Evolutionary conservation across 2,113 vertebrate species (phyloP).

Genomic region (Lophochroa leadbeateri): DNA sequence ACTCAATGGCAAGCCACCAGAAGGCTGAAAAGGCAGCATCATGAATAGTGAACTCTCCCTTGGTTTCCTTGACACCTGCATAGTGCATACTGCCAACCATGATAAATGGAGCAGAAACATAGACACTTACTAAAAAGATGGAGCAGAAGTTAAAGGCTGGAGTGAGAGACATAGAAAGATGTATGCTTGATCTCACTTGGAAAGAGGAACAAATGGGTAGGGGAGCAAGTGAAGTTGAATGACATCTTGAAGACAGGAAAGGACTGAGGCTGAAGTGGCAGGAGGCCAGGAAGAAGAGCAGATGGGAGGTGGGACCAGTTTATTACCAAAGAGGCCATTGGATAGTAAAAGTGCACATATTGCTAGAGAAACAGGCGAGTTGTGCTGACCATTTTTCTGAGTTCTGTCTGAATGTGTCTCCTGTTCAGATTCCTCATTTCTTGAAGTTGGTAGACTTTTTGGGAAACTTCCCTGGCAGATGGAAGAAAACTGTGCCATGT

Average conservation of each 20-base stretch:
- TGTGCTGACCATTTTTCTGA: slow-evolving; percentile 38
- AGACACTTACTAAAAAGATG: slow-evolving; percentile 62
- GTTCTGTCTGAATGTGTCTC: slow-evolving; percentile 10
- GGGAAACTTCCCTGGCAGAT: slow-evolving; percentile 55
- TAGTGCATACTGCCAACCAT: slow-evolving; percentile 57
- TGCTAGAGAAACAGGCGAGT: slow-evolving; percentile 61
- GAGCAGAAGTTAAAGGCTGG: slow-evolving; percentile 56
- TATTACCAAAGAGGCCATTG: slow-evolving; percentile 65
- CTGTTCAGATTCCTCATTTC: background rate
- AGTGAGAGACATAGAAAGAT: slow-evolving; percentile 47
- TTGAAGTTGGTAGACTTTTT: slow-evolving; percentile 7
- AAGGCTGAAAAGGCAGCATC: slow-evolving; percentile 37
- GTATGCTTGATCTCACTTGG: slow-evolving; percentile 61
- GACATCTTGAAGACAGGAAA: slow-evolving; percentile 70
- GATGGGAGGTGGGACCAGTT: slow-evolving; percentile 73
- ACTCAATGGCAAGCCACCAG: background rate
- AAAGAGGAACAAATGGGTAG: slow-evolving; percentile 60
- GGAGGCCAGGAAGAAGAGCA: slow-evolving; percentile 71
- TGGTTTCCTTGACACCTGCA: slow-evolving; percentile 62
- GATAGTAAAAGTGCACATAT: slow-evolving; percentile 53
- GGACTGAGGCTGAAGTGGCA: slow-evolving; percentile 62
- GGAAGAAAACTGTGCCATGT: slow-evolving; percentile 42
- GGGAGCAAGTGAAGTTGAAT: slow-evolving; percentile 53
- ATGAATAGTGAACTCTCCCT: slow-evolving; percentile 52
- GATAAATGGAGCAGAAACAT: slow-evolving; percentile 75